These are phyloP conservation scores for Pangasius krempfi DNA, from an alignment of 2,797 vertebrate species.

Conservation along the genomic window DNA sequence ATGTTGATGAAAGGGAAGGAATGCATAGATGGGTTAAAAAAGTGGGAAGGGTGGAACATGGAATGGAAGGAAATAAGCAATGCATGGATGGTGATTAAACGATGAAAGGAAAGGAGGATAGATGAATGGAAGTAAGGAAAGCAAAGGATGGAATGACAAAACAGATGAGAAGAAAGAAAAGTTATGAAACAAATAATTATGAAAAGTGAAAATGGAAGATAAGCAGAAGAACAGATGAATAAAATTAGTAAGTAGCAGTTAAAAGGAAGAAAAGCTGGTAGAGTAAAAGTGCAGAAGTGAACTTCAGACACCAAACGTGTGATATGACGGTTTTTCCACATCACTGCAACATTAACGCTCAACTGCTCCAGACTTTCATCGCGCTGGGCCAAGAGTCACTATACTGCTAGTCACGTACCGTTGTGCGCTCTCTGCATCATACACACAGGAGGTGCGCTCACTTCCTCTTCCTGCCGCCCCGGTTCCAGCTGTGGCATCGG, in stretches of 20 bases:
- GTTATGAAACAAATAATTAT: neutral
- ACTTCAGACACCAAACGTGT: neutral
- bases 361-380: neutral
- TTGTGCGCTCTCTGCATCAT: conserved; percentile 76
- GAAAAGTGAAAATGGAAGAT: neutral
- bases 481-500: conserved; percentile 68
- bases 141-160: neutral
- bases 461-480: conserved; percentile 69
- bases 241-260: conserved; percentile 34
- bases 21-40: neutral
- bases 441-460: conserved; percentile 57
- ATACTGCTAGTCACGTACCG: conserved; percentile 72
- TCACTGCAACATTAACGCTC: neutral
- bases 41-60: neutral
- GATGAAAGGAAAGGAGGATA: neutral
- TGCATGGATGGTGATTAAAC: neutral
- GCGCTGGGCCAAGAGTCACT: neutral
- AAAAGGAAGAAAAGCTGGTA: neutral
- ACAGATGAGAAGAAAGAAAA: neutral
- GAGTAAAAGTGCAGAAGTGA: conserved; percentile 11
- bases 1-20: neutral
- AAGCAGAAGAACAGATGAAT: conserved; percentile 43
- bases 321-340: neutral
- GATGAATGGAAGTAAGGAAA: neutral
- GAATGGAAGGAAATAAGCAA: neutral